Evolutionary conservation across 2,888 invertebrate species (phyloP).

Genomic region (Caradrina kadenii): DNA sequence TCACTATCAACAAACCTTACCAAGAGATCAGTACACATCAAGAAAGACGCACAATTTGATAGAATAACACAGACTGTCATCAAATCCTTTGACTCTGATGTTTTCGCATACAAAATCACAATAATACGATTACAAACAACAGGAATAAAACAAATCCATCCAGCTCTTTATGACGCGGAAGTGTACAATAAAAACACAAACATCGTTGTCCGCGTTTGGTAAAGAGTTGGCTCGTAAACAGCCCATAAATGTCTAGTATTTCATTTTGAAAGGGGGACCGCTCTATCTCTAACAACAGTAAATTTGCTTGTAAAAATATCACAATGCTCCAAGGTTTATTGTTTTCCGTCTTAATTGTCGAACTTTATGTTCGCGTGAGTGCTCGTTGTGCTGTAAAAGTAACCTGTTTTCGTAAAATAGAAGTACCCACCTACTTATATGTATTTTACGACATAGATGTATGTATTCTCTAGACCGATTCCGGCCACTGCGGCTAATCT

Average conservation of each 20-base stretch:
- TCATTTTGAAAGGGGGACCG: slow-evolving; percentile 72
- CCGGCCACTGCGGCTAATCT: no score
- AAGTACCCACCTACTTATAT: background rate
- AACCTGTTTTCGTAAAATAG: slow-evolving; percentile 21
- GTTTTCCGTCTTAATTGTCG: slow-evolving; percentile 79
- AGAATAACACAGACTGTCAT: background rate
- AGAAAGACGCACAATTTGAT: background rate
- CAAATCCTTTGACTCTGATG: slow-evolving; percentile 5
- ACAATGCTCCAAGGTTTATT: slow-evolving; percentile 72
- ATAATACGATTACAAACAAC: slow-evolving; percentile 45
- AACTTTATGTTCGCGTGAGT: slow-evolving; percentile 67
- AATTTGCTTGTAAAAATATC: slow-evolving; percentile 77
- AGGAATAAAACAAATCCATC: slow-evolving; percentile 58
- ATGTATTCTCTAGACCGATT: no score
- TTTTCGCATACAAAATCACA: slow-evolving; percentile 27
- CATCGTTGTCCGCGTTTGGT: slow-evolving; percentile 74
- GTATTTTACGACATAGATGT: background rate
- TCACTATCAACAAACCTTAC: background rate
- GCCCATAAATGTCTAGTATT: slow-evolving; percentile 81
- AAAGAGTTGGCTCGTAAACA: slow-evolving; percentile 85
- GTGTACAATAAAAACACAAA: slow-evolving; percentile 73
- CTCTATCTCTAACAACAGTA: slow-evolving; percentile 67
- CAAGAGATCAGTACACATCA: background rate
- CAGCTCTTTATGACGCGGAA: slow-evolving; percentile 67
- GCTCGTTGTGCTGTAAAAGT: slow-evolving; percentile 62